Base-by-base conservation (phyloP, 2,888 invertebrate species). In the Alcis repandata region DNA sequence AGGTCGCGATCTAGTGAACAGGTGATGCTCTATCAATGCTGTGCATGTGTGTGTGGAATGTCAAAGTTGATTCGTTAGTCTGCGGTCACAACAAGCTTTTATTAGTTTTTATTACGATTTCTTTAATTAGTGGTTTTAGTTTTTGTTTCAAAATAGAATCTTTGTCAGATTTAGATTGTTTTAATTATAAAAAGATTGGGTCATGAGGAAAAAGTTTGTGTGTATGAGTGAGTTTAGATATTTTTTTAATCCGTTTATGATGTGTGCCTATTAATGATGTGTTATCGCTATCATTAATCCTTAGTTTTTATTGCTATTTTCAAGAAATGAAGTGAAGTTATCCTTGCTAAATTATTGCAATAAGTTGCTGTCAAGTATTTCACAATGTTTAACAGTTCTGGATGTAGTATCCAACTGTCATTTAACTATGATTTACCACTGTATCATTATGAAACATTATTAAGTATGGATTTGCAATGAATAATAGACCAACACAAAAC, bases 1-100 rank as follows among this genome's bases (percentile, higher is more conserved):
- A 90, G 90, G 90, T 91, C 90, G 90, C 84, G 85, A 80, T 77
- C 81, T 81, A 85, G 85, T 80, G 87, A 88, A 88, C 91, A 92
- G 91, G 92, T 92, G 83, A 85, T 86, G 84, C 75, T 82, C 79
- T 75, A 72, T 78, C 78, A 69, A 71, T 71, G 70, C 73, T 79
- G 77, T 69, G 81, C 71, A 67, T 89, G 89, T 90, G 90, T 87
- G 86, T 69, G 87, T 80, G 83, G 85, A 89, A 90, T 91, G 91
- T 91, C 91, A 91, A 86, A 91, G 91, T 90, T 91, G 88, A 90
- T 74, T 68, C 70, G 68, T 81, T 77, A 83, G 76, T 73, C 63
- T 63, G 61, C 73, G 65, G 72, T 61, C 67, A 75, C 74, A 80
- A 63, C 62, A 56, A 60, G 74, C 49, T 59, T 65, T 51, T 36